These are phyloP conservation scores for Volucella inflata DNA, from an alignment of 2,888 invertebrate species.

Conservation along the genomic window DNA sequence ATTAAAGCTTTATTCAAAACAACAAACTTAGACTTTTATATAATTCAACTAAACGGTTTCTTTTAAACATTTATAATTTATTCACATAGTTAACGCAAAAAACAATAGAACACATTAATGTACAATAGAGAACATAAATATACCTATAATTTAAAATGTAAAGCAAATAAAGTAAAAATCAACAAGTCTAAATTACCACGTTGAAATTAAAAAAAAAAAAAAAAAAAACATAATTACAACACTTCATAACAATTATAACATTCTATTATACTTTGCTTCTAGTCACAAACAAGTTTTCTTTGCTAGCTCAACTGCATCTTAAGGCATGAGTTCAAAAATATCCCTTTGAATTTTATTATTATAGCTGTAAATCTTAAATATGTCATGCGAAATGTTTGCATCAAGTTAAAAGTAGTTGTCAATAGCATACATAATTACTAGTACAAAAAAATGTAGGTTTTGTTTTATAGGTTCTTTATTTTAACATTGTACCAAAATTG, in stretches of 20 bases:
- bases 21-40: conserved; percentile 44
- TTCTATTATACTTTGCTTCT: conserved; percentile 57
- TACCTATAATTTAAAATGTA: conserved; percentile 13
- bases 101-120: conserved; percentile 29
- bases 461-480: background rate
- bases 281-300: conserved; percentile 59
- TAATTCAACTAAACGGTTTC: conserved; percentile 49
- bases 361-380: too few relatives aligned
- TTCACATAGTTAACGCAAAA: conserved; percentile 60
- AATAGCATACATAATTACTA: too few relatives aligned
- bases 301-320: conserved; percentile 43
- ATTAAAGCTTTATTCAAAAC: conserved; percentile 62
- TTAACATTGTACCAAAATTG: background rate
- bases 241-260: conserved; percentile 46
- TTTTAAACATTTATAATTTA: conserved; percentile 24
- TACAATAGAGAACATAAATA: conserved; percentile 50
- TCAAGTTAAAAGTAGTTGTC: too few relatives aligned
- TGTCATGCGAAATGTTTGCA: too few relatives aligned
- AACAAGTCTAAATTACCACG: conserved; percentile 32
- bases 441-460: conserved; percentile 1
- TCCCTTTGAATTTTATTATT: background rate
- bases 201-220: conserved; percentile 10
- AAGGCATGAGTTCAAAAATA: conserved; percentile 39
- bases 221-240: conserved; percentile 27
- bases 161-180: conserved; percentile 32